Evolutionary conservation across 2,797 vertebrate genomes (phyloP), one percentile per base, ranked within the genome.

Genomic region (Microctenopoma lineatum): DNA sequence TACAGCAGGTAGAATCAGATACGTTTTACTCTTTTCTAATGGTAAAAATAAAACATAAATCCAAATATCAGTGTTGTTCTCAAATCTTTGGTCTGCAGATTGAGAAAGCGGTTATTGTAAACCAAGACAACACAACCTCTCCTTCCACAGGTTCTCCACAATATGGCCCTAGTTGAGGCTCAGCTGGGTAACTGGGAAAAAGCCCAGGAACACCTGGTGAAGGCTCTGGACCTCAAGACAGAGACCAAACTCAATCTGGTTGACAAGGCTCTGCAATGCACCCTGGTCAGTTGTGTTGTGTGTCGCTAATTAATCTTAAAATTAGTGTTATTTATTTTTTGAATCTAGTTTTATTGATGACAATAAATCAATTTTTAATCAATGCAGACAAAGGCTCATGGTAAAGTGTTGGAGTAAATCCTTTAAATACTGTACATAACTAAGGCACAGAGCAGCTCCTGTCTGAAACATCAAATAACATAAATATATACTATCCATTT

Each of bases 191-290:
- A 95, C 57, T 99, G 98, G 98, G 92, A 95, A 70, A 95, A 95
- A 58, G 96, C 97, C 1, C 96, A 98, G 75, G 93, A 96, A 55
- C 88, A 94, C 67, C 89, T 99, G 9, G 84, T 90, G 0, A 54
- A 93, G 79, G 96, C 97, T 8, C 83, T 92, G 1, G 90, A 84
- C 72, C 86, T 94, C 86, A 97, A 95, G 83, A 96, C 93, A 0
- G 94, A 95, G 0, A n/a, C 84, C 59, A 95, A 94, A 64, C 90
- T 94, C 52, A 86, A 63, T 12, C 89, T 94, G 81, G 95, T 99
- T 0, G 95, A 99, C 78, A 94, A 67, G 72, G 98, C 97, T 0
- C 91, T 98, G 93, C 94, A 98, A 55, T 93, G 94, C 11, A 91
- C 95, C 42, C 92, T 97, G 96, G 98, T 98, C 71, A 78, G 95